Base-by-base conservation (phyloP, 2,113 vertebrate genomes). In the Anseranas semipalmata region DNA sequence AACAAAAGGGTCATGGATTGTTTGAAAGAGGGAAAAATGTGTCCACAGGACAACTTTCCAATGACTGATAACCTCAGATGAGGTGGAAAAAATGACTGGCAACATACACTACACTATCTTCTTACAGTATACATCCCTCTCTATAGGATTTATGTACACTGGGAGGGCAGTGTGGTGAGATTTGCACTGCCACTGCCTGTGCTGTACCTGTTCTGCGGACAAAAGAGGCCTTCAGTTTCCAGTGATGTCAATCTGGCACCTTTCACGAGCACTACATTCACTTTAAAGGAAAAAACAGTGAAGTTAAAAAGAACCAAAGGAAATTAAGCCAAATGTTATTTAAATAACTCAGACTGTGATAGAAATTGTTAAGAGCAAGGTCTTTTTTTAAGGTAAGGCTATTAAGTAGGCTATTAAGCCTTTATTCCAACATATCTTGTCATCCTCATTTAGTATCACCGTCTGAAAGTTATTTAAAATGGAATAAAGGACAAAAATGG, bases 221-320 rank as follows among this genome's bases (percentile, higher is more conserved):
- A 97, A 96, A 95, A 97, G 87, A 95, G 84, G 91, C 86, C 91
- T 95, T 97, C 95, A 93, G 92, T 97, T 98, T 92, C 93, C 96
- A 97, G 96, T 96, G 94, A 88, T 95, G 85, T 95, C 95, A 97
- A 97, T 96, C 72, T 97, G 94, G 94, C 90, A 97, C 89, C 85
- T 97, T 96, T 95, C 95, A 96, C 0, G 4, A 97, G 77, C 91
- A 94, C 82, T 97, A 96, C 37, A 87, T 86, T 96, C 89, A 95
- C 94, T 98, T 97, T 76, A 95, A 97, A 98, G 87, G 93, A 95
- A 97, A 97, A 98, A 98, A 96, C 62, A 98, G 96, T 97, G 98
- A 96, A 97, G 98, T 95, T 97, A 86, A 96, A 93, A 97, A 81
- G 84, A 95, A 95, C 72, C 62, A 89, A 96, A 96, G 76, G 33